Evolutionary conservation across 1,140 invertebrate genomes (phyloP).

Genomic region (Saccostrea echinata): DNA sequence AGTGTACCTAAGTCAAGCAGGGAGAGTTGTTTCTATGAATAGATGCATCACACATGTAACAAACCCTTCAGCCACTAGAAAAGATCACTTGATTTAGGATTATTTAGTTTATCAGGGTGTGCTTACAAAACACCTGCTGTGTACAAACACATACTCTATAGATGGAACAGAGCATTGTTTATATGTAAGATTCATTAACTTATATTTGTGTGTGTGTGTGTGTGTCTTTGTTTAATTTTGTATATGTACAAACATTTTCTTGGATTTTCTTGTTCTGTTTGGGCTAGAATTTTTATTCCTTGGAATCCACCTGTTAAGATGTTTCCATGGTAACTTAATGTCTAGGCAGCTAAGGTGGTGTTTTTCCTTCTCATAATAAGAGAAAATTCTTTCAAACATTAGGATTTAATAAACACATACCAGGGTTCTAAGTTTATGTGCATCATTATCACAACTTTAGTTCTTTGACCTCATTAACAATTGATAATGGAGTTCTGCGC

Average conservation of each 20-base stretch:
- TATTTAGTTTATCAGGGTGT: background rate
- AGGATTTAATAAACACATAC: slow-evolving; percentile 12
- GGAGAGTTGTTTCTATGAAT: background rate
- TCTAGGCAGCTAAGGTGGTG: background rate
- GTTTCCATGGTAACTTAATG: slow-evolving; percentile 23
- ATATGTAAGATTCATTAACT: too few relatives aligned
- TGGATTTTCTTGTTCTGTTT: background rate
- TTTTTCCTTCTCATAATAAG: slow-evolving; percentile 7
- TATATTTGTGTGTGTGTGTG: too few relatives aligned
- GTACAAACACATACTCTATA: background rate
- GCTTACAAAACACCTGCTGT: background rate
- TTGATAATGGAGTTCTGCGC: background rate
- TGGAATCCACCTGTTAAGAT: slow-evolving; percentile 18
- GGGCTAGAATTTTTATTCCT: background rate
- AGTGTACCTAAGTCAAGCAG: background rate
- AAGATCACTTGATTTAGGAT: background rate
- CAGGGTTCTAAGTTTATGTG: background rate
- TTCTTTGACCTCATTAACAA: background rate
- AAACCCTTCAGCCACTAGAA: background rate
- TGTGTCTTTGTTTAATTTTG: too few relatives aligned
- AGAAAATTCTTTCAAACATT: background rate
- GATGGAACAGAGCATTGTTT: background rate
- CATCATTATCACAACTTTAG: background rate
- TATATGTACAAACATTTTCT: too few relatives aligned
- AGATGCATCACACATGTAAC: background rate